Percentiles rank a stretch among this genome's conserved stretches.
These are phyloP conservation scores for Clanis bilineata DNA, from an alignment of 2,888 invertebrate species.

Conservation along the genomic window DNA sequence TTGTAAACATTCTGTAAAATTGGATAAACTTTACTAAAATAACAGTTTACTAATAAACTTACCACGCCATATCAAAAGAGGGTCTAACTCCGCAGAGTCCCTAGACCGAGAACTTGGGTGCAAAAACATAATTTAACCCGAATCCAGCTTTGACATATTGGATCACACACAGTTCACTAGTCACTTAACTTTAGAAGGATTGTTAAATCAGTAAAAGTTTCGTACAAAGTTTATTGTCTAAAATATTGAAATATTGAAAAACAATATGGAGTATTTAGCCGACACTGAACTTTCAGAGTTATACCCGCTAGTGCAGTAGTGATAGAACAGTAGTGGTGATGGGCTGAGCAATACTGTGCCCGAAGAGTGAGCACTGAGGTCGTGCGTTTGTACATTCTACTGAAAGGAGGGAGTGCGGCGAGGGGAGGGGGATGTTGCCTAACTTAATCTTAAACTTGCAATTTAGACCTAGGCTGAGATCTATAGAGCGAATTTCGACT, in stretches of 20 bases:
- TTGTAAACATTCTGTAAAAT: too few relatives aligned
- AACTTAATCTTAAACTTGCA: conserved; percentile 38
- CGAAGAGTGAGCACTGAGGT: conserved; percentile 45
- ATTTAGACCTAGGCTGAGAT: conserved; percentile 1
- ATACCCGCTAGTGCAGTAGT: conserved; percentile 2
- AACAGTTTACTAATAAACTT: conserved; percentile 41
- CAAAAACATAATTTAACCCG: conserved; percentile 78
- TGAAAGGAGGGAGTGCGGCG: conserved; percentile 36
- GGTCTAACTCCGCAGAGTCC: conserved; percentile 73
- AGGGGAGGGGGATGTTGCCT: conserved; percentile 34
- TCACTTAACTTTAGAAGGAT: conserved; percentile 37
- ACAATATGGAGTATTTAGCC: conserved; percentile 16
- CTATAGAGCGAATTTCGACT: too few relatives aligned
- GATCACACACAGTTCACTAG: conserved; percentile 50
- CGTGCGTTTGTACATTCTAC: conserved; percentile 34
- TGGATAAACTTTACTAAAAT: neutral
- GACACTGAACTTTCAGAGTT: conserved; percentile 47
- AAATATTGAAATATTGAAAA: conserved; percentile 19
- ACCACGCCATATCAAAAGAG: conserved; percentile 75
- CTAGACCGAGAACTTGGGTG: conserved; percentile 73
- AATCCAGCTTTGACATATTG: conserved; percentile 75
- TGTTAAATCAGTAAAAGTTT: conserved; percentile 29
- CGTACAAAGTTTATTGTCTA: conserved; percentile 31
- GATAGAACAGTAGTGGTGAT: conserved; percentile 53
- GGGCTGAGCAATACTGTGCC: conserved; percentile 39